Evolutionary conservation across 2,113 vertebrate species (phyloP).

Genomic region (Cyanocitta stelleri): DNA sequence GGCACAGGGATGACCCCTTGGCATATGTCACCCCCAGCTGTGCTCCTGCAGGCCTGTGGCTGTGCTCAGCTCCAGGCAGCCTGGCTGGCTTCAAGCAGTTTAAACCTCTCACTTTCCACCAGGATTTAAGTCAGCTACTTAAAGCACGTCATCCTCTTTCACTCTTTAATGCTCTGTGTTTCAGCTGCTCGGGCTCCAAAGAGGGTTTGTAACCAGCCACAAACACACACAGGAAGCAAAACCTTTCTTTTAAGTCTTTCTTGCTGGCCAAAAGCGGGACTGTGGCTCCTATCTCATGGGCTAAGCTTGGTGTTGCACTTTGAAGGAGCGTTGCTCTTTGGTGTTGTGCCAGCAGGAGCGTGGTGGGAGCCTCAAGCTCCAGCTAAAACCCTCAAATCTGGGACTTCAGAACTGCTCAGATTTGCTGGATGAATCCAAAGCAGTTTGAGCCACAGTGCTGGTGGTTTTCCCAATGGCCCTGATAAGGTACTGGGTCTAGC

Average conservation of each 20-base stretch:
- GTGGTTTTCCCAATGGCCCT: neutral
- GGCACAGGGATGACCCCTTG: too few relatives aligned
- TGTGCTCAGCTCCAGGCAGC: neutral
- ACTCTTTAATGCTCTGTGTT: neutral
- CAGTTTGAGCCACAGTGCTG: neutral
- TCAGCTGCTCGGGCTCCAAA: neutral
- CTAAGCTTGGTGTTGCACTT: neutral
- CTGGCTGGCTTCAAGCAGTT: neutral
- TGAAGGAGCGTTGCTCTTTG: neutral
- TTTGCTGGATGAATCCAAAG: neutral
- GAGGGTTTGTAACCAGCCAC: neutral
- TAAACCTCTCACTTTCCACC: neutral
- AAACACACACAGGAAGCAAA: neutral
- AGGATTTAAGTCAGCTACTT: neutral
- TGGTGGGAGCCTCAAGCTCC: neutral
- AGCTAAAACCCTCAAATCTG: neutral
- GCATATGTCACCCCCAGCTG: accelerated
- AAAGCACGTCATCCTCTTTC: neutral
- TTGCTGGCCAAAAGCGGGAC: neutral
- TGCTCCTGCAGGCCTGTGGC: neutral
- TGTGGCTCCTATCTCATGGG: neutral
- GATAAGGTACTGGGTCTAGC: neutral
- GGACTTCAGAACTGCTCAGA: neutral
- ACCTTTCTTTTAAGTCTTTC: neutral
- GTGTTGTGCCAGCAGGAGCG: neutral